Conservation (phyloP, 2,797 vertebrate species). For the Anniella stebbinsi region DNA sequence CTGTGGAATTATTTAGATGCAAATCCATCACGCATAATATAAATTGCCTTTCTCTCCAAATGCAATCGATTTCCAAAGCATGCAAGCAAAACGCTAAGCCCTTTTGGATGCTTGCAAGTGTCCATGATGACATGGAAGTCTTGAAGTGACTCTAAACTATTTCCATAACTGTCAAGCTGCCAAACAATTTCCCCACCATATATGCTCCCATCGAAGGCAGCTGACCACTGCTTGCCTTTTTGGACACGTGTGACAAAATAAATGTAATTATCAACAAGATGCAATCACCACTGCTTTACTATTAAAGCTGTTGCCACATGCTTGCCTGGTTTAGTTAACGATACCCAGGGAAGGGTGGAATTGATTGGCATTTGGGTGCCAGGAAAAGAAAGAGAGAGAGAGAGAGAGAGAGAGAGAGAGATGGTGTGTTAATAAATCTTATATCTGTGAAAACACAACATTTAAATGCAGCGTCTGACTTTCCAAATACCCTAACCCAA, state of each 20-base stretch:
- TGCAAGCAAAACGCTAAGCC: constrained; percentile 59
- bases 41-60: constrained; percentile 69
- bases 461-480: constrained; percentile 86
- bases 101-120: constrained; percentile 65
- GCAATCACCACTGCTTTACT: constrained; percentile 76
- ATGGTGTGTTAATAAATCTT: constrained; percentile 69
- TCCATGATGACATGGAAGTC: constrained; percentile 70
- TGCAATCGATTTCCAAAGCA: constrained; percentile 76
- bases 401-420: constrained; percentile 48
- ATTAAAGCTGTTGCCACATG: constrained; percentile 68
- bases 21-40: constrained; percentile 66
- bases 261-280: constrained; percentile 80
- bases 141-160: constrained; percentile 72
- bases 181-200: constrained; percentile 69
- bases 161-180: constrained; percentile 74
- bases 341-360: constrained; percentile 60
- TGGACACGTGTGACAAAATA: constrained; percentile 78
- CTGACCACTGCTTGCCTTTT: constrained; percentile 72
- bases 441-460: constrained; percentile 80
- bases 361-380: constrained; percentile 54
- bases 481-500: constrained; percentile 78
- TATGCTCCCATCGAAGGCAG: constrained; percentile 61
- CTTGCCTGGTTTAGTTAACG: constrained; percentile 73
- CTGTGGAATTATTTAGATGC: constrained; percentile 76
- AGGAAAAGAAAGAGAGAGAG: constrained; percentile 59